Evolutionary conservation across 64 coral and sea anemone species (phyloP).

Genomic region (Actinia equina): DNA sequence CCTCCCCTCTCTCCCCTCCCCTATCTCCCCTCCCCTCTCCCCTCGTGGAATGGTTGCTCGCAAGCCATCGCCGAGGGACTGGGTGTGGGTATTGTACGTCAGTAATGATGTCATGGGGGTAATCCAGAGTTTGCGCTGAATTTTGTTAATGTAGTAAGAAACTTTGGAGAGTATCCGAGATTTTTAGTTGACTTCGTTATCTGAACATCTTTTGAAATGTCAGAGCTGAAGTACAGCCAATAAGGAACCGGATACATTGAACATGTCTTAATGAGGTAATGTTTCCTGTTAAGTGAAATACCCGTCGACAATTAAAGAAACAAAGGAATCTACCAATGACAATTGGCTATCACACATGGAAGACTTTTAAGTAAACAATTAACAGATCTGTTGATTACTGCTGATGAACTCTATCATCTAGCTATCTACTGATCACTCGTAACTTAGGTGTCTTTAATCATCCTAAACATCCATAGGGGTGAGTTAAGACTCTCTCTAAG

Average conservation of each 20-base stretch:
- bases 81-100: neutral
- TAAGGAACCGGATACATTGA: neutral
- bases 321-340: constrained; percentile 15
- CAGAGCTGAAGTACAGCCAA: neutral
- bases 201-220: neutral
- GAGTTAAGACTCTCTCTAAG: neutral
- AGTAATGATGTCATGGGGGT: neutral
- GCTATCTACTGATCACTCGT: neutral
- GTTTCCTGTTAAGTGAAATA: constrained; percentile 9
- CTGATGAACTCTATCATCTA: neutral
- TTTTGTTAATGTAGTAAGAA: too few relatives aligned
- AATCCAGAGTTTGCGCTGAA: neutral
- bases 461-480: neutral
- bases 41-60: too few relatives aligned
- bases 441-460: neutral
- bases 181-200: neutral
- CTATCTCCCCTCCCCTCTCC: too few relatives aligned
- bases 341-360: neutral
- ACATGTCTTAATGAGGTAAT: constrained; percentile 4
- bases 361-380: constrained; percentile 3
- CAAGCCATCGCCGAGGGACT: neutral
- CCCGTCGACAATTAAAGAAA: constrained; percentile 8
- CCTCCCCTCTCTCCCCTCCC: too few relatives aligned
- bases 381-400: neutral
- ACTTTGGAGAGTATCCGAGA: too few relatives aligned